Evolutionary conservation across 2,888 invertebrate genomes (phyloP), one percentile per base, ranked within the genome.

Genomic region (Flexamia atlantica): DNA sequence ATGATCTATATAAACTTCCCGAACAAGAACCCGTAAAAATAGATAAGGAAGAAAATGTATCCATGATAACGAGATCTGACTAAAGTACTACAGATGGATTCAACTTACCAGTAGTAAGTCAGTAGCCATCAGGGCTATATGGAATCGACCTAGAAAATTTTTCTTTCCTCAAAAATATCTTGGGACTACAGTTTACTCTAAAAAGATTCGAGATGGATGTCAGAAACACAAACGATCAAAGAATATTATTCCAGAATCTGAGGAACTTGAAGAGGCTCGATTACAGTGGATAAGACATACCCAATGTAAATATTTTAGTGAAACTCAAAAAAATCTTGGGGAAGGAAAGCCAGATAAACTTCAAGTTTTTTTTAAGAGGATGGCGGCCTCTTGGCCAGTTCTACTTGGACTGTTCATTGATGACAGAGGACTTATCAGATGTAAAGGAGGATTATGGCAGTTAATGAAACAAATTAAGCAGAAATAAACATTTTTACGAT

Each of bases 391-490:
- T n/a, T n/a, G n/a, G n/a, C n/a, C n/a, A n/a, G n/a, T n/a, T 14
- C 25, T 25, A 9, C 42, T 84, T 0, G 17, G 40, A 17, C 28
- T 84, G 3, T 84, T 81, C 25, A 7, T 28, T 1, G 84, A 84
- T 46, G 32, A 81, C 1, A 14, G 64, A 0, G 84, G 84, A 14
- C 30, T 82, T 2, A 2, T 84, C 14, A 25, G 81, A n/a, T 84
- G 84, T 32, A n/a, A 23, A 7, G 84, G 82, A 9, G 5, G 82
- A 83, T 42, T 72, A n/a, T n/a, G n/a, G n/a, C n/a, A n/a, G n/a
- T n/a, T n/a, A n/a, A n/a, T n/a, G n/a, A n/a, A n/a, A n/a, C n/a
- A n/a, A n/a, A n/a, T n/a, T n/a, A n/a, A n/a, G n/a, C n/a, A n/a
- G n/a, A n/a, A n/a, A n/a, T n/a, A n/a, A n/a, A n/a, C n/a, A n/a